Base-by-base conservation (phyloP, 2,113 vertebrate genomes). In the Eonycteris spelaea region DNA sequence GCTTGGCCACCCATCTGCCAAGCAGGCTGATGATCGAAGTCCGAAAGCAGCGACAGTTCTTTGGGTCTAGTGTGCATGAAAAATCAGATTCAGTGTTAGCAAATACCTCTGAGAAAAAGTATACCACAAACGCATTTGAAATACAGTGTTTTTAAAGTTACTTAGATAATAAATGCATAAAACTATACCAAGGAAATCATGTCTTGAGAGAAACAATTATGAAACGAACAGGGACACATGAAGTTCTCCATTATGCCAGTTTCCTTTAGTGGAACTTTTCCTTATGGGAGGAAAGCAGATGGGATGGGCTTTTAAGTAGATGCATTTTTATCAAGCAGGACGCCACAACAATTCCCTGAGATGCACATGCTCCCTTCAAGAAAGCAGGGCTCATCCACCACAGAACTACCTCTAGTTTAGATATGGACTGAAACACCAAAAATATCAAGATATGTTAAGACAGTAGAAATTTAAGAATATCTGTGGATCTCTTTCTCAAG, bases 81-180 rank as follows among this genome's bases (percentile, higher is more conserved):
- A 87, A 16, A 45, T 71, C 38, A 84, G 12, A 59, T 68, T 88
- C 57, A 80, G 68, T 63, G 61, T 83, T 51, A 87, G 55, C 70
- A 92, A 84, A 79, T 86, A 65, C 35, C 30, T 35, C 86, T 82
- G 73, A 82, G 80, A 89, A 95, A 92, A 96, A 59, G 43, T 67
- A 45, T 22, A 68, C 38, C 16, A 59, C 26, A 75, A 70, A 92
- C 30, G 78, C 22, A 84, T 75, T 84, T 78, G 16, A 63, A 90
- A 94, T 15, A n/a, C n/a, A 51, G 48, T 51, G 48, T 51, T 51
- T 79, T 38, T 55, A 28, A 80, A 95, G 30, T 61, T 79, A 43
- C 67, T 90, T 86, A 65, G 33, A 83, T 83, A 78, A 92, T 83
- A 95, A 89, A 79, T 86, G 21, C 40, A 61, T 7, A 78, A 38